Evolutionary conservation across 2,113 vertebrate genomes (phyloP).

Genomic region (Lota lota): DNA sequence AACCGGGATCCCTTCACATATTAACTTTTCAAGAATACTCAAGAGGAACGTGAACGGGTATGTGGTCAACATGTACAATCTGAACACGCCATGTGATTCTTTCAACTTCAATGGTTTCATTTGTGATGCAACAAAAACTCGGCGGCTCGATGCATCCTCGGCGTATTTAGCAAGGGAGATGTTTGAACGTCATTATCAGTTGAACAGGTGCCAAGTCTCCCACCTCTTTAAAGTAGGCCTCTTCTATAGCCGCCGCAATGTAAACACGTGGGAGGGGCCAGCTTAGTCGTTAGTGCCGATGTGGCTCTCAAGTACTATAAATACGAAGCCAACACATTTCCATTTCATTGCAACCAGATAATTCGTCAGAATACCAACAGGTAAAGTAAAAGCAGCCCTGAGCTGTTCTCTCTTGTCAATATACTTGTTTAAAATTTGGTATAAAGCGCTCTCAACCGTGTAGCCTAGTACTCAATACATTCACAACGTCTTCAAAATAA

Average conservation of each 20-base stretch:
- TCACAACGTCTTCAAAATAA: background rate
- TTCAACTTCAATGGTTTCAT: background rate
- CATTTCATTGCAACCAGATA: background rate
- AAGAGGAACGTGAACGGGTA: too few relatives aligned
- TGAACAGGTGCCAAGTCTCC: constrained; percentile 58
- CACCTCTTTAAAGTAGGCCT: constrained; percentile 6
- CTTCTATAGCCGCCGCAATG: background rate
- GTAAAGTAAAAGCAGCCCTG: constrained; percentile 16
- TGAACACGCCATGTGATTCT: too few relatives aligned
- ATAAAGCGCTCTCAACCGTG: too few relatives aligned
- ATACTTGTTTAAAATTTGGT: background rate
- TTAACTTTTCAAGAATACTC: too few relatives aligned
- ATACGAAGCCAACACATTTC: constrained; percentile 13
- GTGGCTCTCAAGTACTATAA: constrained; percentile 21
- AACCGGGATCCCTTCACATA: too few relatives aligned
- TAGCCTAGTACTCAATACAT: background rate
- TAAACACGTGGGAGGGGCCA: constrained; percentile 23
- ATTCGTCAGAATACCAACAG: constrained; percentile 18
- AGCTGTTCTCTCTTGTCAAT: background rate
- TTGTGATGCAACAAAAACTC: background rate
- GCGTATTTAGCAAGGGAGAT: background rate
- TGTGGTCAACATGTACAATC: too few relatives aligned
- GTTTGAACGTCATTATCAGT: constrained; percentile 34
- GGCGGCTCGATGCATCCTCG: background rate
- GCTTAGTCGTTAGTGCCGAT: constrained; percentile 12